phyloP scores from a whole-genome alignment of 2,113 vertebrate genomes.

The Trochalopteron elliotii region DNA sequence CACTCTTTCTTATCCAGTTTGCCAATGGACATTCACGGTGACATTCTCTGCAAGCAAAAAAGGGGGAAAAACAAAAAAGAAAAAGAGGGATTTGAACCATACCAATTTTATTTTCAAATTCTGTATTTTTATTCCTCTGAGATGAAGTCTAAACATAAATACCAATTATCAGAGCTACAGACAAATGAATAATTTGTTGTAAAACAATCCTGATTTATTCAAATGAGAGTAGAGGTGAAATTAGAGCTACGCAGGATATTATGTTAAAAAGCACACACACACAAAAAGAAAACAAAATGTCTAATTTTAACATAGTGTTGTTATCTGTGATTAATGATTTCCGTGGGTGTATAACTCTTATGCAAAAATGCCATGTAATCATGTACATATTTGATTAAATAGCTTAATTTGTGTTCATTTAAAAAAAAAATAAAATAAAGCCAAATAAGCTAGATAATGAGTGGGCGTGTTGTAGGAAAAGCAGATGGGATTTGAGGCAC shows the following conservation, averaged over 20 bases:
- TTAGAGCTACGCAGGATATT: conserved; percentile 52
- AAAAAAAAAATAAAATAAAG: conserved; percentile 68
- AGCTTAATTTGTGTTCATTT: conserved; percentile 72
- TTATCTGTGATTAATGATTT: conserved; percentile 70
- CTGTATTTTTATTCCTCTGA: conserved; percentile 44
- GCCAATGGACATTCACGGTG: conserved; percentile 60
- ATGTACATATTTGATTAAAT: conserved; percentile 70
- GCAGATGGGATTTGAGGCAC: conserved; percentile 71
- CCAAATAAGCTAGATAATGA: conserved; percentile 74
- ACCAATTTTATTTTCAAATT: conserved; percentile 56
- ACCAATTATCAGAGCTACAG: conserved; percentile 73
- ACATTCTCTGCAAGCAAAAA: conserved; percentile 44
- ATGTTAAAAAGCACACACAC: conserved; percentile 59
- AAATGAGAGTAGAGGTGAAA: conserved; percentile 64
- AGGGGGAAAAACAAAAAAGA: neutral
- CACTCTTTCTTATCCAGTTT: conserved; percentile 62
- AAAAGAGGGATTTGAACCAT: neutral
- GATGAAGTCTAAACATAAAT: conserved; percentile 72
- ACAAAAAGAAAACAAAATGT: conserved; percentile 55
- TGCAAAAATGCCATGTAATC: conserved; percentile 62
- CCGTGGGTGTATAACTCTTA: conserved; percentile 66
- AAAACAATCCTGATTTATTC: conserved; percentile 67
- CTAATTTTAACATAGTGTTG: conserved; percentile 68
- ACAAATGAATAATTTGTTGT: conserved; percentile 76
- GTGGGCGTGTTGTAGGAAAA: conserved; percentile 69